Evolutionary conservation across 2,113 vertebrate genomes (phyloP), one percentile per base, ranked within the genome.

Genomic region (Ictalurus furcatus): DNA sequence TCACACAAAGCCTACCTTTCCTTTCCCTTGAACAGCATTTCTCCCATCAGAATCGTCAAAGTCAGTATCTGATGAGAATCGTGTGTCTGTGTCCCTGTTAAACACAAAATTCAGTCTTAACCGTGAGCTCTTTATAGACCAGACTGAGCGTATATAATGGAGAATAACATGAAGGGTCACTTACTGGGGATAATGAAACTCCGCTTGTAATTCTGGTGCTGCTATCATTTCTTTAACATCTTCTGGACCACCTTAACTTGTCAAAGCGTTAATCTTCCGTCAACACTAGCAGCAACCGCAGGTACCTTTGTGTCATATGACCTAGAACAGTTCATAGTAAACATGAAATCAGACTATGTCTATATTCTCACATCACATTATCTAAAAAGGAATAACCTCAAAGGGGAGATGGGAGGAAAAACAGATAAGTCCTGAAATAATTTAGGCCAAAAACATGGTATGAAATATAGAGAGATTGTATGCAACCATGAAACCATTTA

Each of bases 211-310:
- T 97, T 98, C 98, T 97, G 97, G 97, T 96, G 97, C 97, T 97
- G 98, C 98, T 98, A 99, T 97, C 98, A 99, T 99, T 98, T 98
- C 98, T 98, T 97, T 97, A 98, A 98, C 98, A 98, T 99, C 97
- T 98, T 99, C 96, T 96, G 97, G 94, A 95, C 94, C 95, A 94
- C 96, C 91, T 94, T 94, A 93, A 96, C 91, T 95, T 95, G 95
- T 95, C 96, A 96, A 96, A 89, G 91, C 85, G 92, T 92, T 93
- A 89, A 86, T 89, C 93, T 92, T 91, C 81, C 63, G 40, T 88
- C 52, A 82, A 78, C 73, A 87, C 85, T 21, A 54, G 83, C 40
- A 74, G 73, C 44, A 73, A 73, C 6, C 52, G 67, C 44, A 13
- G 85, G 63, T n/a, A 58, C 34, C 13, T 85, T n/a, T 88, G 86